Evolutionary conservation across 2,888 invertebrate genomes (phyloP).

Genomic region (Chaitophorus viminalis): DNA sequence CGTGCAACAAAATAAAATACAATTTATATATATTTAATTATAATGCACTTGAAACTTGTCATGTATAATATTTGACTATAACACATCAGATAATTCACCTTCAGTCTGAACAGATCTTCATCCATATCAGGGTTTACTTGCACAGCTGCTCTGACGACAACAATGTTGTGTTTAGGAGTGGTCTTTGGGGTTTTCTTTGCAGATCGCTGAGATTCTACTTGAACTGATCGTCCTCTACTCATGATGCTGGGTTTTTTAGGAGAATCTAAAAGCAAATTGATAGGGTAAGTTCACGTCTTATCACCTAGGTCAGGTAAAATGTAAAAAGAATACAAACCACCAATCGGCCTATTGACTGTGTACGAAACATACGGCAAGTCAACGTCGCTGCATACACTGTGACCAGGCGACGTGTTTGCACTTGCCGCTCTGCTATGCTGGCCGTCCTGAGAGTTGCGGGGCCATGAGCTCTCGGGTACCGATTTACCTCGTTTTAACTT

Average conservation of each 20-base stretch:
- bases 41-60: background rate
- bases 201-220: constrained; percentile 64
- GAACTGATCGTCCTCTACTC: constrained; percentile 66
- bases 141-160: constrained; percentile 77
- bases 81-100: constrained; percentile 68
- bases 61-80: background rate
- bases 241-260: constrained; percentile 77
- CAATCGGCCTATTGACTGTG: constrained; percentile 87
- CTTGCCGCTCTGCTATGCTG: constrained; percentile 64
- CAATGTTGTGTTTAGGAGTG: constrained; percentile 77
- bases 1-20: background rate
- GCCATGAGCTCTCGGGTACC: constrained; percentile 65
- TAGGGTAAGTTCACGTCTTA: too few relatives aligned
- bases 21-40: background rate
- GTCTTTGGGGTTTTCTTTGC: constrained; percentile 65
- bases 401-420: constrained; percentile 83
- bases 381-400: constrained; percentile 88
- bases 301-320: too few relatives aligned
- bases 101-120: constrained; percentile 77
- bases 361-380: constrained; percentile 92
- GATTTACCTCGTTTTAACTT: constrained; percentile 65
- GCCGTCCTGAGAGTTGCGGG: constrained; percentile 63
- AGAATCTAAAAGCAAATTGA: constrained; percentile 73
- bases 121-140: constrained; percentile 77
- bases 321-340: constrained; percentile 70